Evolutionary conservation across 23 tunicate genomes (phyloP), one percentile per base, ranked within the genome.

Genomic region (Pegea sp.): DNA sequence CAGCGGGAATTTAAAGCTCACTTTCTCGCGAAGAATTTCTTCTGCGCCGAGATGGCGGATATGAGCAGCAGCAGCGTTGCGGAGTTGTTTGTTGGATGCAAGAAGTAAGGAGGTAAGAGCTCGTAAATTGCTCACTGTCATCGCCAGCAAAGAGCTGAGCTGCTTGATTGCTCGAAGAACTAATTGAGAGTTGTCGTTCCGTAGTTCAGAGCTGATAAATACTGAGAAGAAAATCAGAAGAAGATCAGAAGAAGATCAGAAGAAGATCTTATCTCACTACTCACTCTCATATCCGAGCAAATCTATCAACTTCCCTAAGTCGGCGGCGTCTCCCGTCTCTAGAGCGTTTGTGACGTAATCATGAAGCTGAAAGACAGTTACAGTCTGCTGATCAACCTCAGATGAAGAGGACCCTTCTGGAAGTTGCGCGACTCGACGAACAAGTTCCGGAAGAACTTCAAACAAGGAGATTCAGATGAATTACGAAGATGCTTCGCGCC

Each of bases 31-130:
- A 26, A 84, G 29, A 20, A 52, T 19, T 3, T 46, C 61, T 48
- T 89, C 90, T 0, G 66, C 53, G 18, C 66, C 59, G 31, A 89
- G 71, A 31, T 77, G 81, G 11, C 49, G 61, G 33, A 89, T 67
- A 48, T 77, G 98, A 31, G 81, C 91, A 2, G 91, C 98, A 2
- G 98, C 91, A 13, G 98, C 81, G 13, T 70, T 54, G 22, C 90
- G 48, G 42, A 89, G 44, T 22, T 34, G 26, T 23, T 54, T 49
- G 31, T 77, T 74, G 11, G 30, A 1, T 34, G 62, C 76, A 22
- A 89, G 81, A 2, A 89, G 67, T 19, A 89, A 53, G 33, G 70
- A 75, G 3, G 98, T 60, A 22, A 89, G 63, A 20, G 81, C 91
- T 13, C 86, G 62, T 49, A 84, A 52, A 34, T 84, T 84, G 58